Evolutionary conservation across 2,113 vertebrate genomes (phyloP), one percentile per base, ranked within the genome.

Genomic region (Lasiurus borealis): DNA sequence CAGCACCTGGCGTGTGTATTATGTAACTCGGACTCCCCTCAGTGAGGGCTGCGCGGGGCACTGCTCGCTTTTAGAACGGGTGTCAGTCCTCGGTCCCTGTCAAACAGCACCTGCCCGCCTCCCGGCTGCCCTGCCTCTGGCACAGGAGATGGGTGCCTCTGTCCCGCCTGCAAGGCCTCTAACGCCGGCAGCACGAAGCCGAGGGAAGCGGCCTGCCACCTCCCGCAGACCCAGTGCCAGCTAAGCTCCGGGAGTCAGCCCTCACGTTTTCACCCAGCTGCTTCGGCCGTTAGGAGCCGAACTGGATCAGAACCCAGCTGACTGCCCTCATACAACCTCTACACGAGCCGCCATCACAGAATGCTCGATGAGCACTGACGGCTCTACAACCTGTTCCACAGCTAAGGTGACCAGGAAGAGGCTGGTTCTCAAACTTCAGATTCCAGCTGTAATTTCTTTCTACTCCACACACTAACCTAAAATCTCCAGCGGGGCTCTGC

Each of bases 371-470:
- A 59, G 76, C 27, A 5, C 5, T 1, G 19, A 76, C 18, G 44
- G 25, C 23, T 54, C 52, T 72, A 71, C n/a, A 73, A 31, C 66
- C 57, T 78, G 66, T 66, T 11, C 50, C 27, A 81, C 59, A 57
- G 34, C 36, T 78, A 75, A 83, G 34, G 21, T 68, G 82, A 76
- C 50, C 72, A 66, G 78, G 54, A 85, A 94, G 78, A 90, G 77
- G 78, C 66, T 85, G 50, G 84, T 40, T 66, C 40, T n/a, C n/a
- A 77, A 90, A 76, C 44, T 89, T 83, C 72, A 95, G 40, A 68
- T 50, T 62, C 50, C 73, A 82, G 29, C 83, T 48, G 6, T 18
- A 68, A 72, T 82, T 88, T 96, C 40, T 93, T 95, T 92, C 72
- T 18, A 82, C 52, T 40, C 40, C 44, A 76, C 36, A 75, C 15